Conservation (phyloP, 1,140 invertebrate species). For the Drosophila eugracilis region DNA sequence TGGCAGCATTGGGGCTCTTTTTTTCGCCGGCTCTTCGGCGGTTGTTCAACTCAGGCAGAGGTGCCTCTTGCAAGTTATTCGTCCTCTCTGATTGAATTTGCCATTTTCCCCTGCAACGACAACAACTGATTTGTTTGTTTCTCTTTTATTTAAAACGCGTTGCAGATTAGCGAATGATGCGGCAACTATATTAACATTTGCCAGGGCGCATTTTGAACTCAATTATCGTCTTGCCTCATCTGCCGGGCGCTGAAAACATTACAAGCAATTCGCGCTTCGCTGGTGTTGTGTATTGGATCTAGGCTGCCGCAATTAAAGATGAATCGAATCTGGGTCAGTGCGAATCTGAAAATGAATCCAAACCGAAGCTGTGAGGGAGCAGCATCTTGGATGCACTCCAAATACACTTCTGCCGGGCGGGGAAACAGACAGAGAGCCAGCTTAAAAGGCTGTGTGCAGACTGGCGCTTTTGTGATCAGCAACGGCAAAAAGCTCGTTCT, state of each 20-base stretch:
- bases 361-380: constrained; percentile 29
- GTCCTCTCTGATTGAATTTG: constrained; percentile 13
- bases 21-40: constrained; percentile 30
- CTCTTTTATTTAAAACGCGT: constrained; percentile 17
- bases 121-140: not conserved
- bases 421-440: too few relatives aligned
- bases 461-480: too few relatives aligned
- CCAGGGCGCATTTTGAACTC: constrained; percentile 71
- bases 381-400: constrained; percentile 33
- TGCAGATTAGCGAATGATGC: constrained; percentile 68
- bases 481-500: too few relatives aligned
- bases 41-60: constrained; percentile 43
- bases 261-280: constrained; percentile 70
- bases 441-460: too few relatives aligned
- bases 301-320: constrained; percentile 68
- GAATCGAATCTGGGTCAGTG: constrained; percentile 30
- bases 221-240: constrained; percentile 79
- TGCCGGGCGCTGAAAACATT: constrained; percentile 40
- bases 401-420: constrained; percentile 19
- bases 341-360: constrained; percentile 32
- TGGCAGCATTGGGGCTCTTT: constrained; percentile 26
- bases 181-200: constrained; percentile 79
- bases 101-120: constrained; percentile 5
- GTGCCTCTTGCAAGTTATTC: constrained; percentile 11
- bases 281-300: constrained; percentile 25